These are phyloP conservation scores for Pseudonaja textilis DNA, from an alignment of 2,113 vertebrate genomes.

Conservation along the genomic window DNA sequence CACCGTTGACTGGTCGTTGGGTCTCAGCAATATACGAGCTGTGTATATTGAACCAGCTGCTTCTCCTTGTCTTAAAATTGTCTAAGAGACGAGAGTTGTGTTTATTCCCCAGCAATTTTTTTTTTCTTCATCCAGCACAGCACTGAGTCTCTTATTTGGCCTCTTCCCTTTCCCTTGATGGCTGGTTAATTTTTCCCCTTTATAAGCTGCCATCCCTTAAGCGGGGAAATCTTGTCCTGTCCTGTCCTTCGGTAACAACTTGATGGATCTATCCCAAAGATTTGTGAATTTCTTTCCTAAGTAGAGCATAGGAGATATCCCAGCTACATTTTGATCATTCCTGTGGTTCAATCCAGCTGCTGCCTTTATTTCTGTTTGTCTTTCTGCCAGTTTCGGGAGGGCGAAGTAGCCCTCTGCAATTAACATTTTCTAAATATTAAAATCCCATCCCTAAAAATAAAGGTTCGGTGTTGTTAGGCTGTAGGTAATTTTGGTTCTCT, in stretches of 20 bases:
- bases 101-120: background rate
- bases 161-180: background rate
- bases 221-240: background rate
- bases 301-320: background rate
- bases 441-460: background rate
- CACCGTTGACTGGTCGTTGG: background rate
- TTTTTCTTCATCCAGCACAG: background rate
- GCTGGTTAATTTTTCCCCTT: background rate
- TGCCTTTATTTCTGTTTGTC: background rate
- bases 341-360: background rate
- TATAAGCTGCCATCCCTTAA: background rate
- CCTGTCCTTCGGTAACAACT: background rate
- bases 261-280: too few species aligned
- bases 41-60: background rate
- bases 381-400: too few species aligned
- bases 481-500: background rate
- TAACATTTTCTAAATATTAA: background rate
- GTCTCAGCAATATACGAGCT: too few species aligned
- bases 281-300: background rate
- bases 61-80: background rate
- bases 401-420: background rate
- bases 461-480: background rate
- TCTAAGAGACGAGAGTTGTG: background rate
- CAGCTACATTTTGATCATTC: background rate
- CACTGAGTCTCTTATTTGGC: background rate